A percentile compares a stretch with the other conserved stretches of the same genome.
Evolutionary conservation across 2,888 invertebrate species (phyloP).

Genomic region (Acanthosepion pharaonis): DNA sequence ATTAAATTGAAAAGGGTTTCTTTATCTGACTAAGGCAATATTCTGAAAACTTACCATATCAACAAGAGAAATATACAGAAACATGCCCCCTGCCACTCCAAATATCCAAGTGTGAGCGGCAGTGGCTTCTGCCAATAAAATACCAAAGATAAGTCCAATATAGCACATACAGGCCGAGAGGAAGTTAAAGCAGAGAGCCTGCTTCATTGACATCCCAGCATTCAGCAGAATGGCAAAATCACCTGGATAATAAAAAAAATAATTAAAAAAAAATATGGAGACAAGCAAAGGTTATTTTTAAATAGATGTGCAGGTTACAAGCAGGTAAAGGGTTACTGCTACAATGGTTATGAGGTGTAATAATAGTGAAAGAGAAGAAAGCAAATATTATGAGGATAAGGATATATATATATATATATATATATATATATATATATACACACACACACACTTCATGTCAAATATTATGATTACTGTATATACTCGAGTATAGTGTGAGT

Average conservation of each 20-base stretch:
- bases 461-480: too few species aligned
- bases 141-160: conserved; percentile 78
- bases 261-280: background rate
- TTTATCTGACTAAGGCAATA: too few species aligned
- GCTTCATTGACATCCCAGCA: conserved; percentile 79
- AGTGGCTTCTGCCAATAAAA: conserved; percentile 77
- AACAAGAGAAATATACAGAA: conserved; percentile 80
- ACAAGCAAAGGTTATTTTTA: background rate
- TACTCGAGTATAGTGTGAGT: too few species aligned
- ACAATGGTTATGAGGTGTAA: too few species aligned
- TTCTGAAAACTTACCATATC: conserved; percentile 77
- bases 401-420: too few species aligned
- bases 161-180: conserved; percentile 80
- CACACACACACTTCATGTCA: too few species aligned
- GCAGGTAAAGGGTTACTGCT: too few species aligned
- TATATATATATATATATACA: too few species aligned
- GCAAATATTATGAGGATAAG: too few species aligned
- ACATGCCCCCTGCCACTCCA: conserved; percentile 80
- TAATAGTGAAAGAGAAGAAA: too few species aligned
- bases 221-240: conserved; percentile 80
- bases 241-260: conserved; percentile 73
- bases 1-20: too few species aligned
- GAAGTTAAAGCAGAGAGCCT: conserved; percentile 79
- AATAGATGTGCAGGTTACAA: too few species aligned
- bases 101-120: conserved; percentile 78